These are phyloP conservation scores for Synergus itoensis DNA, from an alignment of 2,888 invertebrate species.

Conservation along the genomic window DNA sequence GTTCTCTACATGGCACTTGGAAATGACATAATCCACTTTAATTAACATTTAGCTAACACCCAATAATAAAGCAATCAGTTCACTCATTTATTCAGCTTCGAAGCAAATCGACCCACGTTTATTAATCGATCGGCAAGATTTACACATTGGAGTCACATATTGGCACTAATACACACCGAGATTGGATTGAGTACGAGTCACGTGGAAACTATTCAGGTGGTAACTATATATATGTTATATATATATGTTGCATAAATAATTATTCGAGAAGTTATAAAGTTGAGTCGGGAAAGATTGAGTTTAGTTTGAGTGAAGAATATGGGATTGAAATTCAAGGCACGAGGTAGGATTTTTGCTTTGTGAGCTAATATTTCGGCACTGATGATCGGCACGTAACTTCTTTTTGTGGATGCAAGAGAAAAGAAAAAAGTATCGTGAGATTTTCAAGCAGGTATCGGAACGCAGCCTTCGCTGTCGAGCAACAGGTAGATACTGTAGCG, in stretches of 20 bases:
- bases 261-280: not conserved
- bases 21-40: conserved; percentile 24
- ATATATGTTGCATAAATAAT: conserved; percentile 2
- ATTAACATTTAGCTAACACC: conserved; percentile 12
- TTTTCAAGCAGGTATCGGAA: conserved; percentile 50
- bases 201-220: conserved; percentile 23
- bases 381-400: conserved; percentile 24
- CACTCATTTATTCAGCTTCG: conserved; percentile 22
- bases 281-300: not conserved
- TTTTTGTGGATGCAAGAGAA: conserved; percentile 11
- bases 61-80: conserved; percentile 32
- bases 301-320: not conserved
- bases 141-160: conserved; percentile 29
- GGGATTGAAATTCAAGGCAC: conserved; percentile 1
- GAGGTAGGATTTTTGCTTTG: not conserved
- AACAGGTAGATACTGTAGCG: conserved; percentile 67
- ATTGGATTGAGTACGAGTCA: conserved; percentile 25
- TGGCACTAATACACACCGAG: conserved; percentile 12
- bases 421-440: conserved; percentile 35
- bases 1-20: not conserved
- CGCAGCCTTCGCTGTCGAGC: conserved; percentile 63
- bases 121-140: conserved; percentile 31
- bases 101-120: conserved; percentile 12
- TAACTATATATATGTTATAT: not conserved
- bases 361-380: conserved; percentile 1